phyloP scores from a whole-genome alignment of 2,113 vertebrate genomes.

The Carlito syrichta region DNA sequence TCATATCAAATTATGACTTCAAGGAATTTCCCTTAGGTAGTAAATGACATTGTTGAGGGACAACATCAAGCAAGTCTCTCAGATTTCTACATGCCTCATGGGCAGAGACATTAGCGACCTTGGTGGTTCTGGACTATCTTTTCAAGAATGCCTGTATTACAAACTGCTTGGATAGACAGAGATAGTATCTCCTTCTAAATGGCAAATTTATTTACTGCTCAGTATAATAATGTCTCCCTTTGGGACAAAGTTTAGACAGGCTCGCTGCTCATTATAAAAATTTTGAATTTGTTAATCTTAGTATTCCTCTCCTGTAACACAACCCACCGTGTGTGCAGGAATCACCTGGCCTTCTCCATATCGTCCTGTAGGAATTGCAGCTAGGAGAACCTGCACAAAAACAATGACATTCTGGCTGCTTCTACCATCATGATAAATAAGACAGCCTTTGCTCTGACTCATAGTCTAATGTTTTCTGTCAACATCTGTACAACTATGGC shows the following conservation, averaged over 20 bases:
- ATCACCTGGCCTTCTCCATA: too few species aligned
- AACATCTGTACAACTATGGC: not conserved
- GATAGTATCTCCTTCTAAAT: not conserved
- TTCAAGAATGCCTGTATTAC: not conserved
- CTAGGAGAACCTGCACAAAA: not conserved
- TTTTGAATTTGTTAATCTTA: not conserved
- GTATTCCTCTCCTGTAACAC: not conserved
- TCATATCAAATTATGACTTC: not conserved
- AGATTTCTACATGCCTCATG: not conserved
- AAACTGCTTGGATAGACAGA: not conserved
- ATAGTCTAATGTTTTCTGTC: not conserved
- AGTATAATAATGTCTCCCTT: not conserved
- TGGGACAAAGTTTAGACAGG: not conserved
- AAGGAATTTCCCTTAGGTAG: not conserved
- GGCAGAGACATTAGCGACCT: not conserved
- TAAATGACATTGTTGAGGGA: not conserved
- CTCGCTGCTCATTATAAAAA: not conserved
- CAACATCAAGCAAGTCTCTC: not conserved
- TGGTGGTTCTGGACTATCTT: not conserved
- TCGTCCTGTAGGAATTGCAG: too few species aligned
- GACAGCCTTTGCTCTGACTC: not conserved
- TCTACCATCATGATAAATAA: not conserved
- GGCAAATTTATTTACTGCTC: not conserved
- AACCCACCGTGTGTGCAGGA: not conserved
- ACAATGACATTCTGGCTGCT: not conserved